A percentile compares a stretch with the other conserved stretches of the same genome.
Conservation (phyloP, 2,113 vertebrate genomes). For the Percina caprodes region DNA sequence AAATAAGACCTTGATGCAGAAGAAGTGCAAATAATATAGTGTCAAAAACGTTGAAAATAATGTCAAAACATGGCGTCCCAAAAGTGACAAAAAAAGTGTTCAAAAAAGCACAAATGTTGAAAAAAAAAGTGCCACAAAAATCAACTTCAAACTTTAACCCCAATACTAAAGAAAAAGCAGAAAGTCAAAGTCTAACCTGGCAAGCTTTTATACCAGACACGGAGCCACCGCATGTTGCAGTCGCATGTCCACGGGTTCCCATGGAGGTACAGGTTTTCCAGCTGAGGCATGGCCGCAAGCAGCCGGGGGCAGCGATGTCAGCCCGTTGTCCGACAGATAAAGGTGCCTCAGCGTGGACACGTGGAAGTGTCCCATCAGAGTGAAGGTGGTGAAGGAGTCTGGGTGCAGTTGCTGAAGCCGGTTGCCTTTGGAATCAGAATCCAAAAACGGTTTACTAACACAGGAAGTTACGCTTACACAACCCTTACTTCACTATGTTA, state of each 20-base stretch:
- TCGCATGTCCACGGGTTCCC: slow-evolving; percentile 93
- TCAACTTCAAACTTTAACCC: too few species aligned
- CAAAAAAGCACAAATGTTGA: too few species aligned
- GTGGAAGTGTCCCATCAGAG: slow-evolving; percentile 84
- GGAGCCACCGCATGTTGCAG: slow-evolving; percentile 88
- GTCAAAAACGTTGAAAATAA: too few species aligned
- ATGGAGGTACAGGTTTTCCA: slow-evolving; percentile 92
- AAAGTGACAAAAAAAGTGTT: too few species aligned
- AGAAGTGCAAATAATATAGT: too few species aligned
- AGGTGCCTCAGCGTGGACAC: slow-evolving; percentile 91
- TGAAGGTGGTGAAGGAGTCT: slow-evolving; percentile 88
- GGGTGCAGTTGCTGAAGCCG: slow-evolving; percentile 89
- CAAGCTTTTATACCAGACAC: slow-evolving; percentile 83
- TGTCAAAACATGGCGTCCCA: too few species aligned
- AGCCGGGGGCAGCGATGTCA: slow-evolving; percentile 82
- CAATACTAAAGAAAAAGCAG: too few species aligned
- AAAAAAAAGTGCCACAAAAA: too few species aligned
- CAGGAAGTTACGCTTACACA: too few species aligned
- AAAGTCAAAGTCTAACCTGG: slow-evolving; percentile 81
- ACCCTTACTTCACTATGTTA: too few species aligned
- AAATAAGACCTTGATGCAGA: background rate
- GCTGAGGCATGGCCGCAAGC: slow-evolving; percentile 83
- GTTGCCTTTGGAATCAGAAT: slow-evolving; percentile 80
- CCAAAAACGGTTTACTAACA: too few species aligned
- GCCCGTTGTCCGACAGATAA: slow-evolving; percentile 89